These are phyloP conservation scores for Stegodyphus mimosarum DNA, from an alignment of 1,140 invertebrate genomes.

Conservation along the genomic window DNA sequence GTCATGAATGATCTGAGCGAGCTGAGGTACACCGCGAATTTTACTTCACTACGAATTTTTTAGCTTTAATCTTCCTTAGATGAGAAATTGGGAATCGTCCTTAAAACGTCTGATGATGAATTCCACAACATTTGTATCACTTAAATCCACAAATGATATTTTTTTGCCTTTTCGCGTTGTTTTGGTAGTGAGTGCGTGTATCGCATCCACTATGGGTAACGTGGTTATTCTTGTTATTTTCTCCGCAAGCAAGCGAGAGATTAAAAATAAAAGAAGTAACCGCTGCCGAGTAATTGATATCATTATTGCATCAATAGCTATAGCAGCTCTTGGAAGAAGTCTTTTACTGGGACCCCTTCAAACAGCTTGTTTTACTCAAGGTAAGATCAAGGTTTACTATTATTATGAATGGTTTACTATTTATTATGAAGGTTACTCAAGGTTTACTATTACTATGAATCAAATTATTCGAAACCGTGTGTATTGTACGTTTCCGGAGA, in stretches of 20 bases:
- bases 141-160: neutral
- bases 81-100: neutral
- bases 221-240: slow-evolving; percentile 32
- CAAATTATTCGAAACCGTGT: no score
- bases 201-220: slow-evolving; percentile 27
- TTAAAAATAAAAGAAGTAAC: neutral
- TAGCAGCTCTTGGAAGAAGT: slow-evolving; percentile 10
- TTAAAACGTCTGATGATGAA: neutral
- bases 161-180: neutral
- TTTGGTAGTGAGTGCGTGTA: slow-evolving; percentile 20
- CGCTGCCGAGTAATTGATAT: slow-evolving; percentile 28
- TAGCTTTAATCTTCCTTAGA: neutral
- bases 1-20: slow-evolving; percentile 1
- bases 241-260: neutral
- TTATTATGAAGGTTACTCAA: no score
- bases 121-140: slow-evolving; percentile 1
- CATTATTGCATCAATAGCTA: slow-evolving; percentile 38
- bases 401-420: no score
- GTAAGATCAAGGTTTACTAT: slow-evolving; percentile 26
- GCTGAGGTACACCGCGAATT: neutral
- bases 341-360: slow-evolving; percentile 21
- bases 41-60: neutral
- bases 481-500: no score
- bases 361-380: slow-evolving; percentile 31
- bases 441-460: no score